Base-by-base conservation (phyloP, 2,113 vertebrate genomes). In the Lonchura striata region DNA sequence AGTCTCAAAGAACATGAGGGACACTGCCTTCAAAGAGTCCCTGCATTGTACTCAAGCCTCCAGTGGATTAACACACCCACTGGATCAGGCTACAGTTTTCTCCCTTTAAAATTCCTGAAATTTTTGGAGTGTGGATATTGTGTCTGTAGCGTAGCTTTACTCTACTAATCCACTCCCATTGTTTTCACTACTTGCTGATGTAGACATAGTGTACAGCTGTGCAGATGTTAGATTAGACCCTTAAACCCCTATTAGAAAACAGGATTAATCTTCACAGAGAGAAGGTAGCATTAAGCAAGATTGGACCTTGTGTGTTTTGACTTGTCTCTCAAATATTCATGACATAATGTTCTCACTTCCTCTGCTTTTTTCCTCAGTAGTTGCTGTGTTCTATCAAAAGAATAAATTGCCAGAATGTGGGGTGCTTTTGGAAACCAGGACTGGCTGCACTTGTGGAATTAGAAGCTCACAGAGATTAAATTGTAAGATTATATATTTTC, bases 71-170 rank as follows among this genome's bases (percentile, higher is more conserved):
- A 75, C 13, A 39, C 0, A 1, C 21, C 31, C 54, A 49, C n/a
- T 69, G 31, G 16, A 47, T 6, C 9, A 61, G 13, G 57, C 4
- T 31, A 57, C 0, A 0, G 1, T 3, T 3, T 9, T 71, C 57
- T 54, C 84, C 11, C 23, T 19, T 3, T 68, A 52, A 93, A 88
- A 88, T 49, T 56, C 19, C 35, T 57, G 59, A 53, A 61, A 23
- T 82, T 16, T 10, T 3, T 61, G 6, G 41, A 47, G 10, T 19
- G 12, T 37, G 28, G 28, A 22, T 37, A 28, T 44, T 35, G 14
- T 41, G 30, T 56, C 24, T 53, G 61, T n/a, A 41, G 33, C 37
- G 60, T 8, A 20, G 6, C 41, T 80, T 82, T 49, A 60, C 41
- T 80, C 80, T 49, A 60, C 13, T 47, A n/a, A 65, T 18, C 11